Percentiles rank a stretch among this genome's conserved stretches.
Conservation (phyloP, 2,888 invertebrate genomes). For the Malthinus flaveolus region DNA sequence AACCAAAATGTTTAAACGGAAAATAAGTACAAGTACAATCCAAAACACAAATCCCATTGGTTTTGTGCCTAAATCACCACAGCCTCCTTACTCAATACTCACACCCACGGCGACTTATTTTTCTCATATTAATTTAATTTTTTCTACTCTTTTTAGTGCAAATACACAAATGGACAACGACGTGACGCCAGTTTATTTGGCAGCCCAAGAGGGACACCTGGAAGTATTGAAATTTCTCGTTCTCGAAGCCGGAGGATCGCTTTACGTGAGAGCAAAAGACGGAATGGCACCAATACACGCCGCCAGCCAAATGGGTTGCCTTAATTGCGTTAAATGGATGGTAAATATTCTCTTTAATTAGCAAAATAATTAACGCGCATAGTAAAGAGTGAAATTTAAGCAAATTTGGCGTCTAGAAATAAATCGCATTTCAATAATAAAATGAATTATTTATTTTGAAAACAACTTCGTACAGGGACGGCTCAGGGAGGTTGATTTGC, state of each 20-base stretch:
- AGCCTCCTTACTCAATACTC: no score
- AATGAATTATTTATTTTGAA: background rate
- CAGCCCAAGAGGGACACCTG: constrained; percentile 86
- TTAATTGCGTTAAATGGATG: constrained; percentile 89
- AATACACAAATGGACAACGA: constrained; percentile 93
- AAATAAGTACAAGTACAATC: no score
- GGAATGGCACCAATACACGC: constrained; percentile 92
- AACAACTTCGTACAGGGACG: no score
- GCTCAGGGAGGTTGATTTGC: no score
- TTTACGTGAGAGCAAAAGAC: constrained; percentile 83
- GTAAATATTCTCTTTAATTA: constrained; percentile 55
- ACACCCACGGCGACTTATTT: no score
- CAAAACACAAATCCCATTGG: no score
- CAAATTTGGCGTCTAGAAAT: background rate
- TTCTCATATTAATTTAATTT: background rate
- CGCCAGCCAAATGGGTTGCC: constrained; percentile 86
- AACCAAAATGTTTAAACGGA: no score
- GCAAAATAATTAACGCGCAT: background rate
- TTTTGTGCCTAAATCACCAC: no score
- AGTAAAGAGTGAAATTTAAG: background rate
- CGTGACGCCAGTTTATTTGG: constrained; percentile 86
- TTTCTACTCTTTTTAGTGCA: constrained; percentile 64
- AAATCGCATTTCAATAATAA: background rate
- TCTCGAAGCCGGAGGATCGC: constrained; percentile 78
- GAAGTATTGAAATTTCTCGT: constrained; percentile 85